A percentile compares a stretch with the other conserved stretches of the same genome.
These are phyloP conservation scores for Podabrus alpinus DNA, from an alignment of 2,888 invertebrate genomes.

Conservation along the genomic window DNA sequence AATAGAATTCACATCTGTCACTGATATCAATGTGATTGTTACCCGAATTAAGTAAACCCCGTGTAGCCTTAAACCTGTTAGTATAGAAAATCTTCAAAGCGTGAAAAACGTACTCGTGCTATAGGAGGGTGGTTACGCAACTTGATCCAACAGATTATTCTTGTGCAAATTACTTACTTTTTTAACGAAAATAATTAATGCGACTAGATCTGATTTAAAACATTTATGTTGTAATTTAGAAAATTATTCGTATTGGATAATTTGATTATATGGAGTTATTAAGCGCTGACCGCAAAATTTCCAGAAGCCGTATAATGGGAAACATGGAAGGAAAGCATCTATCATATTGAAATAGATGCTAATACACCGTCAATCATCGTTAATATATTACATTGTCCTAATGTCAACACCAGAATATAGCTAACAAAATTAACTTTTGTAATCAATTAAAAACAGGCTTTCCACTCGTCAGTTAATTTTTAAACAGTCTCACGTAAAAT, in stretches of 20 bases:
- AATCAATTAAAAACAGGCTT: neutral
- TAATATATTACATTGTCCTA: conserved; percentile 39
- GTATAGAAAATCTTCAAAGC: conserved; percentile 53
- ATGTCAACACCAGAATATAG: conserved; percentile 39
- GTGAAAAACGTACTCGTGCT: conserved; percentile 47
- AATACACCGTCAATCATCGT: conserved; percentile 41
- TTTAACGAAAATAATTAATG: neutral
- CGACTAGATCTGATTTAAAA: neutral
- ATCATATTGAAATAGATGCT: conserved; percentile 36
- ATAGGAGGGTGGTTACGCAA: conserved; percentile 49
- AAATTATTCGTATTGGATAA: neutral
- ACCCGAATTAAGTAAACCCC: conserved; percentile 52
- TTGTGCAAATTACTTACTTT: neutral
- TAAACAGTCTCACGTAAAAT: too few species aligned
- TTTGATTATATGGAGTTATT: neutral
- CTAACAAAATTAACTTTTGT: neutral
- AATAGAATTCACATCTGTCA: conserved; percentile 54
- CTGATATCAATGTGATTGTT: conserved; percentile 52
- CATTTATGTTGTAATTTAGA: neutral
- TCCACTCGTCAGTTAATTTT: neutral
- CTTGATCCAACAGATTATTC: conserved; percentile 46
- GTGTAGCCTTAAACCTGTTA: conserved; percentile 55
- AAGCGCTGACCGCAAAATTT: conserved; percentile 5
- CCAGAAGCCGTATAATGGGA: neutral
- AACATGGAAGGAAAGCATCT: conserved; percentile 28